These are phyloP conservation scores for Madoqua kirkii DNA, from an alignment of 2,113 vertebrate genomes.

Conservation along the genomic window DNA sequence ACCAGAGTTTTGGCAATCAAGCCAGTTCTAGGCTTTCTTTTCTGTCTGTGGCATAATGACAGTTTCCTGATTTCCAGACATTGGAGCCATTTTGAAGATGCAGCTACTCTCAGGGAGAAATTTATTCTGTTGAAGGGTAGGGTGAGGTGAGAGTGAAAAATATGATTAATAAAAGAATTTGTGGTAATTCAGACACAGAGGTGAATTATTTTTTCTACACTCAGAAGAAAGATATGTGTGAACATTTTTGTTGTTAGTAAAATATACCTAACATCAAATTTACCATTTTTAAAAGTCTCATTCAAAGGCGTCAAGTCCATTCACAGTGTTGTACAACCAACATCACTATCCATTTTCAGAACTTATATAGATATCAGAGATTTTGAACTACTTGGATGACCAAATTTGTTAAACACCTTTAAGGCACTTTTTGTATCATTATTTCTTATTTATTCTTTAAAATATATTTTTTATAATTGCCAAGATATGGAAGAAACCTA, in stretches of 20 bases:
- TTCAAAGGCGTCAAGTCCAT: background rate
- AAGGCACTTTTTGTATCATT: background rate
- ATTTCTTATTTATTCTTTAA: background rate
- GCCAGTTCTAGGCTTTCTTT: constrained; percentile 36
- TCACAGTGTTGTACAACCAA: accelerated
- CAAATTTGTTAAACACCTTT: background rate
- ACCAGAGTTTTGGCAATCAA: background rate
- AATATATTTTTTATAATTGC: background rate
- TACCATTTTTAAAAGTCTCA: background rate
- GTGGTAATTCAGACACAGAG: background rate
- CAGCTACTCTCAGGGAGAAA: background rate
- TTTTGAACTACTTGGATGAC: background rate
- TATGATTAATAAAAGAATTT: background rate
- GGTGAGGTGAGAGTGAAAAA: background rate
- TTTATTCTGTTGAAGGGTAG: background rate
- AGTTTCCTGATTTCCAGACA: constrained; percentile 10
- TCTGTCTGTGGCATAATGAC: constrained; percentile 33
- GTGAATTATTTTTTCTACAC: background rate
- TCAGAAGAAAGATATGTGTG: background rate
- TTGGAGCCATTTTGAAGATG: background rate
- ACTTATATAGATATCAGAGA: background rate
- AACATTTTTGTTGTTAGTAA: background rate
- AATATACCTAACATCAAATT: background rate
- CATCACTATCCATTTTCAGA: background rate
- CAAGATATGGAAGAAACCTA: background rate